Evolutionary conservation across 2,888 invertebrate species (phyloP), one percentile per base, ranked within the genome.

Genomic region (Lissocephala sabroskyi): DNA sequence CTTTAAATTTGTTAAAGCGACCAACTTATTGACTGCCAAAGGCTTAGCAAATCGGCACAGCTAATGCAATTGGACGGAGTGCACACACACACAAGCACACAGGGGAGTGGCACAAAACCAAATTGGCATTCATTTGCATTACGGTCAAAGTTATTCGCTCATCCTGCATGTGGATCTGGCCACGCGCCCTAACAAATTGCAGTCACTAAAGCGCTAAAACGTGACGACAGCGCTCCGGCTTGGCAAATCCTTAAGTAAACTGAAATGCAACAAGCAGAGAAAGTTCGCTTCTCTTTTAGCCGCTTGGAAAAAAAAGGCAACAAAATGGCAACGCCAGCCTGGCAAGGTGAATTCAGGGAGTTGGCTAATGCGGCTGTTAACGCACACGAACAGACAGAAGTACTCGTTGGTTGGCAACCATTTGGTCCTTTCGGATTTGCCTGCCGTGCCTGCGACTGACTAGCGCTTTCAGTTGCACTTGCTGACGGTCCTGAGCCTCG

Each of bases 51-150:
- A 65, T 68, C 63, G 56, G 52, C 50, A 42, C 19, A 55, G 49
- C 58, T 55, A 63, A 73, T 55, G 62, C 58, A 53, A 59, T 67
- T 58, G 56, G 48, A 42, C 26, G 45, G 48, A 23, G 49, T 19
- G 16, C 35, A 45, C n/a, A n/a, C n/a, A n/a, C n/a, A n/a, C n/a
- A n/a, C n/a, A n/a, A n/a, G n/a, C n/a, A n/a, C n/a, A n/a, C n/a
- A n/a, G 23, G 23, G 23, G 23, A 23, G n/a, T n/a, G n/a, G n/a
- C n/a, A 23, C 23, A 23, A 23, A 52, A 52, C 48, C 58, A 73
- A 74, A 74, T 76, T 74, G 70, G 63, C 74, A 76, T 76, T 76
- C 68, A 76, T 73, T 73, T 73, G 74, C 74, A 60, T 76, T 76
- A 73, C 71, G 63, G 57, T 66, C 58, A 63, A 58, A 74, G 65